Evolutionary conservation across 2,797 vertebrate species (phyloP).

Genomic region (Hylomyscus alleni): DNA sequence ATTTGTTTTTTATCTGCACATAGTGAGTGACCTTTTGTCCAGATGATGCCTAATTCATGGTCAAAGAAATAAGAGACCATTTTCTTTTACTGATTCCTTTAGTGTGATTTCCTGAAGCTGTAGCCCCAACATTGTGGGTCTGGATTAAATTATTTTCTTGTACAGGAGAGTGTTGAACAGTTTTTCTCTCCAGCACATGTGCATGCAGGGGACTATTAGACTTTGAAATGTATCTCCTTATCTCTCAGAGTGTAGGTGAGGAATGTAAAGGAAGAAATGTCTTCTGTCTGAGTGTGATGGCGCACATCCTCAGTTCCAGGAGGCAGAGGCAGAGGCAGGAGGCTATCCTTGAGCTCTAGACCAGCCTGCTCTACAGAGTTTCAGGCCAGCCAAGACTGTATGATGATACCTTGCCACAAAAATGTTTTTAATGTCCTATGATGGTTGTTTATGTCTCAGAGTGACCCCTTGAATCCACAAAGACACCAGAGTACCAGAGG

Average conservation of each 20-base stretch:
- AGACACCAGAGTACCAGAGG: not conserved
- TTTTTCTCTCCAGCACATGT: not conserved
- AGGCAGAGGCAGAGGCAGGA: too few species aligned
- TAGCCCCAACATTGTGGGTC: not conserved
- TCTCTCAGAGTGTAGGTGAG: not conserved
- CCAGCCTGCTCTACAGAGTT: not conserved
- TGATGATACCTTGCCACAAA: not conserved
- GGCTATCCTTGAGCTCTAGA: not conserved
- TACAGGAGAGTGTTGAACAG: not conserved
- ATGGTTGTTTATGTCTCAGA: not conserved
- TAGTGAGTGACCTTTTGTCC: slow-evolving; percentile 14
- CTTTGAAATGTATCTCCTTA: slow-evolving; percentile 12
- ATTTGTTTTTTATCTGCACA: slow-evolving; percentile 26
- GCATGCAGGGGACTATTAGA: not conserved
- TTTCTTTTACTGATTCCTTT: slow-evolving; percentile 24
- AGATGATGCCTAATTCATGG: not conserved
- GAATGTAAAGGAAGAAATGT: not conserved
- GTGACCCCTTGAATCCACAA: not conserved
- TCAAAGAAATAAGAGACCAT: not conserved
- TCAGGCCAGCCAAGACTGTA: not conserved
- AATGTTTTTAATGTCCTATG: not conserved
- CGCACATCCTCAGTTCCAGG: not conserved
- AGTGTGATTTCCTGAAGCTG: slow-evolving; percentile 2
- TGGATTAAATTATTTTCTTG: slow-evolving; percentile 36
- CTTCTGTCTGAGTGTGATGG: not conserved